Conservation (phyloP, 1,140 invertebrate species). For the Acromyrmex charruanus region DNA sequence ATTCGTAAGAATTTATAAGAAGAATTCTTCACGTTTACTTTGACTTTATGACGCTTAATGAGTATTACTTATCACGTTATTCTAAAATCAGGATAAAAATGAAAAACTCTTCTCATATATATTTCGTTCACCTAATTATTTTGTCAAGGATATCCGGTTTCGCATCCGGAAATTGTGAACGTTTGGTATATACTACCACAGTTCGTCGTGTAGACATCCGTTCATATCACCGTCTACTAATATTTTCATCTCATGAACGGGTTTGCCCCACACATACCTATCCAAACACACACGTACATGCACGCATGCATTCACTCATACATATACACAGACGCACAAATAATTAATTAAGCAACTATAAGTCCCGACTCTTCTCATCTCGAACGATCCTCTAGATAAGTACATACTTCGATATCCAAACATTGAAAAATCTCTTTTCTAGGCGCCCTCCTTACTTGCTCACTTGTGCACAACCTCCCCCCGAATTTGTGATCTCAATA, state of each 20-base stretch:
- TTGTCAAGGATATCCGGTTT: conserved; percentile 16
- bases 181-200: conserved; percentile 55
- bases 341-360: conserved; percentile 62
- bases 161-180: conserved; percentile 25
- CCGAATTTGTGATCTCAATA: conserved; percentile 45
- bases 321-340: conserved; percentile 38
- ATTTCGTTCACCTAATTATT: conserved; percentile 34
- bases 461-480: conserved; percentile 9
- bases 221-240: conserved; percentile 32
- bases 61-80: conserved; percentile 44
- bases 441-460: conserved; percentile 17
- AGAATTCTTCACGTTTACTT: neutral
- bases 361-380: conserved; percentile 56
- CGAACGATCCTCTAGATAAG: conserved; percentile 58
- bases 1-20: neutral
- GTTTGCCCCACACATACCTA: neutral
- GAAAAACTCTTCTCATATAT: conserved; percentile 15
- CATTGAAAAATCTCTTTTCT: conserved; percentile 21
- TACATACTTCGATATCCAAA: conserved; percentile 47
- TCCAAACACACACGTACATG: neutral
- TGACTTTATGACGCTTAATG: conserved; percentile 13
- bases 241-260: conserved; percentile 17
- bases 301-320: neutral
- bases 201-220: conserved; percentile 63
- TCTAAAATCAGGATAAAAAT: conserved; percentile 17